These are phyloP conservation scores for Lagenorhynchus albirostris DNA, from an alignment of 2,113 vertebrate species.

Conservation along the genomic window DNA sequence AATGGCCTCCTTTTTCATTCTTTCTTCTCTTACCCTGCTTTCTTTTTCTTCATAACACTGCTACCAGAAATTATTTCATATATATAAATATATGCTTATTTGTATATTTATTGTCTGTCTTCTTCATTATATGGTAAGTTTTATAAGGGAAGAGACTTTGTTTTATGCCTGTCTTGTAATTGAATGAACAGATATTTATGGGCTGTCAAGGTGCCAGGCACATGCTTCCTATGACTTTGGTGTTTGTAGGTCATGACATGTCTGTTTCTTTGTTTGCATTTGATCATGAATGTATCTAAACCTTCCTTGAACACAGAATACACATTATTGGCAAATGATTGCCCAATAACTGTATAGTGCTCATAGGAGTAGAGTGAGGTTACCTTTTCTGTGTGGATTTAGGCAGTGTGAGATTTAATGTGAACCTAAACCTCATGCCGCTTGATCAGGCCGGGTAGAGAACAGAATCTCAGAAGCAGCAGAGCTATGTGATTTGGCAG, in stretches of 20 bases:
- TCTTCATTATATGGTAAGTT: not conserved
- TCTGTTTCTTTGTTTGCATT: not conserved
- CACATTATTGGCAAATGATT: not conserved
- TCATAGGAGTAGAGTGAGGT: not conserved
- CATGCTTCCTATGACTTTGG: not conserved
- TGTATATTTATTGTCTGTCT: not conserved
- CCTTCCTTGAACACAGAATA: not conserved
- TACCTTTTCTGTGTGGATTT: not conserved
- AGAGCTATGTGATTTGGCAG: not conserved
- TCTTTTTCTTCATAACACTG: not conserved
- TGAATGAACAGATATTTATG: not conserved
- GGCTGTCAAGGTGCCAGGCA: not conserved
- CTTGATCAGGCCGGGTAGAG: not conserved
- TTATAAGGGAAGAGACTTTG: constrained; percentile 20
- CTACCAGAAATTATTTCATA: not conserved
- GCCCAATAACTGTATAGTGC: not conserved
- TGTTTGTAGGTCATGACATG: not conserved
- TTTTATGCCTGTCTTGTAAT: constrained; percentile 17
- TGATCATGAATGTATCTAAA: not conserved
- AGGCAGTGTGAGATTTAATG: not conserved
- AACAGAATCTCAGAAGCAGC: constrained; percentile 1
- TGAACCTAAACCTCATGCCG: not conserved
- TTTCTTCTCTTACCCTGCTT: not conserved
- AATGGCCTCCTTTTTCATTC: not conserved
- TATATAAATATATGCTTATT: not conserved